Evolutionary conservation across 2,797 vertebrate genomes (phyloP).

Genomic region (Mergus octosetaceus): DNA sequence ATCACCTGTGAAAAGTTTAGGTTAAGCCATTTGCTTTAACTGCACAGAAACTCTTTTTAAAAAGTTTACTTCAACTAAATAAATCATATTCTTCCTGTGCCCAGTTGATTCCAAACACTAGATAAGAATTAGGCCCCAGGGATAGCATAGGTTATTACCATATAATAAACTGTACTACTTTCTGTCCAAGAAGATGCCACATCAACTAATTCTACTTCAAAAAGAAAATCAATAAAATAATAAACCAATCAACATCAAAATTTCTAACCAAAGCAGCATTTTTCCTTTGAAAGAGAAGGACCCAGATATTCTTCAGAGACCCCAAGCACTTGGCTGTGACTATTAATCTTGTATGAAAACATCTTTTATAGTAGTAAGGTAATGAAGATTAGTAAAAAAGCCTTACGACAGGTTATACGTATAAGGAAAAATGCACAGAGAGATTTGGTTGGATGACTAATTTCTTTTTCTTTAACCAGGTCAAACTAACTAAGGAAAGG

Average conservation of each 20-base stretch:
- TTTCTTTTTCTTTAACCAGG: slow-evolving; percentile 10
- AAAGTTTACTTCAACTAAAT: background rate
- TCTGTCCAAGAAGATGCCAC: background rate
- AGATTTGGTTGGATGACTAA: background rate
- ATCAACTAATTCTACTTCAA: background rate
- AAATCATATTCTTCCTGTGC: background rate
- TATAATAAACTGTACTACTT: background rate
- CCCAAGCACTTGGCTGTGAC: background rate
- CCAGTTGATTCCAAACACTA: background rate
- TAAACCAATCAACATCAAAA: background rate
- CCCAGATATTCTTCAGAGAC: background rate
- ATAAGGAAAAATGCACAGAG: background rate
- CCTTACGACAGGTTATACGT: background rate
- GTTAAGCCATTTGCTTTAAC: background rate
- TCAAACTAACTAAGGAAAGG: background rate
- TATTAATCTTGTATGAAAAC: background rate
- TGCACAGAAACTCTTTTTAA: background rate
- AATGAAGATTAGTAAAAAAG: background rate
- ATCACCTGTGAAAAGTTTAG: background rate
- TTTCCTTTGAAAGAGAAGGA: background rate
- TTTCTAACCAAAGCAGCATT: background rate
- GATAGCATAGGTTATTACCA: background rate
- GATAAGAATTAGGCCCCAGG: background rate
- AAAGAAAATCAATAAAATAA: slow-evolving; percentile 5
- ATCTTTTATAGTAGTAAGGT: background rate